A percentile compares a stretch with the other conserved stretches of the same genome.
These are phyloP conservation scores for Oscarella lobularis DNA, from an alignment of 37 sponge, comb jelly and placozoan genomes.

Conservation along the genomic window DNA sequence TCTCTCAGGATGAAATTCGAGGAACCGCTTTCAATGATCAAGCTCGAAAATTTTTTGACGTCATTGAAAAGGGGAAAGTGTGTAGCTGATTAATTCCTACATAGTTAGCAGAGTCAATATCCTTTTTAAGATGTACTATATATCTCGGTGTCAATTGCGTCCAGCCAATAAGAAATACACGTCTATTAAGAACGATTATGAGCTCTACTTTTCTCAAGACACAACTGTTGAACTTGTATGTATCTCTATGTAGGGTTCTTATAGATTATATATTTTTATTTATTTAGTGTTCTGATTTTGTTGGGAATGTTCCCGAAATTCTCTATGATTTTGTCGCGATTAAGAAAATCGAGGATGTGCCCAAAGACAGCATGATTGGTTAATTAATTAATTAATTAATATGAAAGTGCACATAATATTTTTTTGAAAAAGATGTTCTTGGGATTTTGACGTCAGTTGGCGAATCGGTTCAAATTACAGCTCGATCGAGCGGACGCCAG, in stretches of 20 bases:
- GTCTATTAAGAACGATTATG: constrained; percentile 79
- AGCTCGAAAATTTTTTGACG: constrained; percentile 44
- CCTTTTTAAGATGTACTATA: constrained; percentile 48
- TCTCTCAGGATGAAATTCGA: constrained; percentile 58
- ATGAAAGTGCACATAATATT: background rate
- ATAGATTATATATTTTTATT: too few species aligned
- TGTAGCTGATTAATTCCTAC: background rate
- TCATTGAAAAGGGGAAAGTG: constrained; percentile 65
- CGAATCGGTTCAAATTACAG: constrained; percentile 39
- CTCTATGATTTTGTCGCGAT: constrained; percentile 49
- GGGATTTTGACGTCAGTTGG: constrained; percentile 51
- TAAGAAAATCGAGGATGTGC: constrained; percentile 30
- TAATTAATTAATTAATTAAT: constrained; percentile 1
- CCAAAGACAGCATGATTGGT: constrained; percentile 56
- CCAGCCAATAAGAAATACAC: constrained; percentile 82
- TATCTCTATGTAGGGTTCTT: background rate
- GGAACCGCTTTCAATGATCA: constrained; percentile 71
- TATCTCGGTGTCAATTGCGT: constrained; percentile 52
- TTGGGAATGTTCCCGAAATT: constrained; percentile 34
- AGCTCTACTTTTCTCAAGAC: constrained; percentile 52
- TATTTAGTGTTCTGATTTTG: constrained; percentile 33
- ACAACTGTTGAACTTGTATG: constrained; percentile 58
- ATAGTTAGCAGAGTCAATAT: background rate
- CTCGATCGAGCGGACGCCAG: constrained; percentile 21
- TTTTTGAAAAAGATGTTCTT: constrained; percentile 45